Evolutionary conservation across 64 coral and sea anemone genomes (phyloP), one percentile per base, ranked within the genome.

Genomic region (Stichodactyla mertensii): DNA sequence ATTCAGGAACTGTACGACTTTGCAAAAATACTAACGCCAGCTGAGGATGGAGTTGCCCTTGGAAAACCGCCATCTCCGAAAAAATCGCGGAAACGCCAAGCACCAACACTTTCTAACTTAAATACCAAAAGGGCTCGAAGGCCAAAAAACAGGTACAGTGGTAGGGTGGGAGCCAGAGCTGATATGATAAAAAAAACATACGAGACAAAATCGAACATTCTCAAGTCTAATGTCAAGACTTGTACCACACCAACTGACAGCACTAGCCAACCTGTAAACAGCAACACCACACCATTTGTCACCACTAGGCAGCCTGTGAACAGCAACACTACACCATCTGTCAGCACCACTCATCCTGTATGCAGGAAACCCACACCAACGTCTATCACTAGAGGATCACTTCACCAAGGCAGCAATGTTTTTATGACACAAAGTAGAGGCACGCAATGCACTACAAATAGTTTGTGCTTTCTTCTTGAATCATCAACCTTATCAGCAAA

Each of bases 81-180:
- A 82, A 82, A 55, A 52, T 18, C 36, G 12, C 19, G 51, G 7
- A 55, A 54, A 52, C 55, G 55, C 55, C 55, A 57, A 7, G 55
- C 55, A 13, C 7, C 55, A 13, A 7, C 55, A 57, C 55, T 57
- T 57, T 2, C 7, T 57, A 13, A 57, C 2, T 57, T 57, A 57
- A 2, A 57, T 13, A 57, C 55, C 13, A 57, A 57, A 7, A 57
- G 13, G 13, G 55, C 55, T 7, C 55, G 55, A 57, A 20, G 79
- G 52, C 79, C 79, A 12, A 82, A 82, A 52, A 20, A 82, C 79
- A 82, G 20, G 54, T 82, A 82, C 51, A 82, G 79, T 16, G 79
- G 79, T 51, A 82, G 79, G 53, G 51, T 82, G 53, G 79, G 79
- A 45, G 31, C 18, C 18, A 82, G 52, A 52, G 79, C 79, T 18